phyloP scores from a whole-genome alignment of 2,797 vertebrate genomes.

The Peromyscus eremicus region DNA sequence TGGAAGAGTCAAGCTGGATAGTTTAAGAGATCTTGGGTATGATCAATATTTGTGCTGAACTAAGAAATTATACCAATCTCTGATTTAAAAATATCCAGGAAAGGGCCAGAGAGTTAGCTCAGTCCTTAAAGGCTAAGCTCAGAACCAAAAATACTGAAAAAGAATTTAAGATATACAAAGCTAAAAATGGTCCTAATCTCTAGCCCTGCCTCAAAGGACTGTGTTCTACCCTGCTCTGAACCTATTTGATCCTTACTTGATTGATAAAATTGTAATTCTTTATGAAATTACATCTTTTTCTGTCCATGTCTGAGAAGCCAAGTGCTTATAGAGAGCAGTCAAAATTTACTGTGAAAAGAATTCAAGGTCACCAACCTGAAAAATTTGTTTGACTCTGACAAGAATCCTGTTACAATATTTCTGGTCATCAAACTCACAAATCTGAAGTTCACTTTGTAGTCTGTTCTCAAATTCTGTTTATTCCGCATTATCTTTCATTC shows the following conservation, averaged over 20 bases:
- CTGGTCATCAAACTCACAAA: not conserved
- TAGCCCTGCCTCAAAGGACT: not conserved
- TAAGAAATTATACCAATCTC: not conserved
- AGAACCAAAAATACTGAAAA: not conserved
- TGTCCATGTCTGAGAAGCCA: not conserved
- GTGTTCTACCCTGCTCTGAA: not conserved
- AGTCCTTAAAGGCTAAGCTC: not conserved
- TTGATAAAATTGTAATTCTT: not conserved
- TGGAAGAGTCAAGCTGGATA: not conserved
- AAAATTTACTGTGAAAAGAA: not conserved
- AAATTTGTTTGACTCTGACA: not conserved
- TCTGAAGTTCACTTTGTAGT: not conserved
- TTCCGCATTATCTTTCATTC: not conserved
- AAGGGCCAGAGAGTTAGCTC: not conserved
- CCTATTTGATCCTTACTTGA: too few relatives aligned
- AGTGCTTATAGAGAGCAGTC: not conserved
- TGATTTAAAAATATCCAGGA: not conserved
- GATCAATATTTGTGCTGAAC: not conserved
- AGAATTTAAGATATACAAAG: not conserved
- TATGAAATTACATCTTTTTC: not conserved
- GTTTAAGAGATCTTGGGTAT: not conserved
- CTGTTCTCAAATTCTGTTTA: not conserved
- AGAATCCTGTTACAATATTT: not conserved
- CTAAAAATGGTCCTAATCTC: not conserved
- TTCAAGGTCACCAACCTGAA: not conserved